Percentiles rank a stretch among this genome's conserved stretches.
These are phyloP conservation scores for Pteropus alecto DNA, from an alignment of 2,113 vertebrate genomes.

Conservation along the genomic window DNA sequence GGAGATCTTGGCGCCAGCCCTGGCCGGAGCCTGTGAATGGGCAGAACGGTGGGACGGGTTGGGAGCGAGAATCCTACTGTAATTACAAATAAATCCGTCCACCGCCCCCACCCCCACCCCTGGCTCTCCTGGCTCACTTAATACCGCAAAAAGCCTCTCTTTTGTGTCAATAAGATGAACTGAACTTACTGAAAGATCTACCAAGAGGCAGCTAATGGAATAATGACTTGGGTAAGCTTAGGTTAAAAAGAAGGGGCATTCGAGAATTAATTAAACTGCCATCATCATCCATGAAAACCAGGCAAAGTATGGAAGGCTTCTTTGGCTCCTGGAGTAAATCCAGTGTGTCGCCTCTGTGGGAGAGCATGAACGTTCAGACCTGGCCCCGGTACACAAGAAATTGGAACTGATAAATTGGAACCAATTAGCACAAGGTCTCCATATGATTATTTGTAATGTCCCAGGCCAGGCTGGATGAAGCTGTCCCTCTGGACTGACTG, in stretches of 20 bases:
- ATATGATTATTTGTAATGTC: conserved; percentile 64
- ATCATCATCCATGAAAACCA: background rate
- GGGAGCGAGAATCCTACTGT: conserved; percentile 80
- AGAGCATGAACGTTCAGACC: background rate
- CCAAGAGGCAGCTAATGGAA: conserved; percentile 80
- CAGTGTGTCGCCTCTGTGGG: background rate
- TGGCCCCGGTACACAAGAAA: background rate
- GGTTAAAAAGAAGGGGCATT: conserved; percentile 54
- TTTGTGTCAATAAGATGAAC: conserved; percentile 79
- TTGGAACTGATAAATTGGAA: conserved; percentile 68
- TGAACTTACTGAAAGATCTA: conserved; percentile 80
- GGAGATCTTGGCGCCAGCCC: conserved; percentile 89
- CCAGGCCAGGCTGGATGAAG: conserved; percentile 45
- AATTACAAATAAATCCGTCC: conserved; percentile 83
- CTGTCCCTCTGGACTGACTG: conserved; percentile 43
- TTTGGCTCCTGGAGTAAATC: background rate
- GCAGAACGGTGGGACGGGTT: conserved; percentile 81
- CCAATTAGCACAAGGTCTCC: conserved; percentile 59
- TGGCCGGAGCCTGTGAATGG: conserved; percentile 88
- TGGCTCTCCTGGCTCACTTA: conserved; percentile 78
- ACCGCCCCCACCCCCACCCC: conserved; percentile 49
- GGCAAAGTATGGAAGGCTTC: background rate
- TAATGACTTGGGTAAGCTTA: conserved; percentile 75
- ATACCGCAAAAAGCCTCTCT: conserved; percentile 80
- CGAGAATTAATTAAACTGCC: conserved; percentile 30